A percentile compares a stretch with the other conserved stretches of the same genome.
These are phyloP conservation scores for Eubasilissa splendida DNA, from an alignment of 2,888 invertebrate species.

Conservation along the genomic window DNA sequence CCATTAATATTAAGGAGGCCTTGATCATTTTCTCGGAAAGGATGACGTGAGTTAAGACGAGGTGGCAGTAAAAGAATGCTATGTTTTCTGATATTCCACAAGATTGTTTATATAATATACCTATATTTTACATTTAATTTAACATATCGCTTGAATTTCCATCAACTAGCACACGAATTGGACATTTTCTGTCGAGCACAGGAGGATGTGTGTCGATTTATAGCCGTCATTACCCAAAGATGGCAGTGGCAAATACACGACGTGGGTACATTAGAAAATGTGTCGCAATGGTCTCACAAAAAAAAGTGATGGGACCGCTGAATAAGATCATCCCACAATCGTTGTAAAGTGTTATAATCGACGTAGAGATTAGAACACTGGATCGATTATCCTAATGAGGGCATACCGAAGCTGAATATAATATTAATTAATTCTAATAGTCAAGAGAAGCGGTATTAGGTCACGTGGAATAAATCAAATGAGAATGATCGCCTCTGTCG, in stretches of 20 bases:
- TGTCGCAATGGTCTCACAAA: constrained; percentile 35
- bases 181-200: constrained; percentile 12
- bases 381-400: constrained; percentile 23
- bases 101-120: too few species aligned
- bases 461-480: too few species aligned
- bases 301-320: not conserved
- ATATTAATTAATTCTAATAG: too few species aligned
- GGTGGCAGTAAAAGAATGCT: too few species aligned
- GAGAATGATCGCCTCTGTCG: too few species aligned
- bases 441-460: too few species aligned
- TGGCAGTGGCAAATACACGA: constrained; percentile 15
- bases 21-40: too few species aligned
- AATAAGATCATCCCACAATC: constrained; percentile 37
- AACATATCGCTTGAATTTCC: constrained; percentile 2
- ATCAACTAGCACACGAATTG: constrained; percentile 7
- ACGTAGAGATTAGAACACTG: too few species aligned
- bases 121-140: too few species aligned
- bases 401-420: not conserved
- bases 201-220: constrained; percentile 16
- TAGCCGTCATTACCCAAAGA: constrained; percentile 13
- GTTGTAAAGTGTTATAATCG: not conserved
- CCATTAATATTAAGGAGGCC: too few species aligned
- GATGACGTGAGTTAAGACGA: too few species aligned
- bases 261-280: constrained; percentile 9
- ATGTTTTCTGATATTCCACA: too few species aligned